phyloP scores from a whole-genome alignment of 2,888 invertebrate species.

The Nymphalis urticae region DNA sequence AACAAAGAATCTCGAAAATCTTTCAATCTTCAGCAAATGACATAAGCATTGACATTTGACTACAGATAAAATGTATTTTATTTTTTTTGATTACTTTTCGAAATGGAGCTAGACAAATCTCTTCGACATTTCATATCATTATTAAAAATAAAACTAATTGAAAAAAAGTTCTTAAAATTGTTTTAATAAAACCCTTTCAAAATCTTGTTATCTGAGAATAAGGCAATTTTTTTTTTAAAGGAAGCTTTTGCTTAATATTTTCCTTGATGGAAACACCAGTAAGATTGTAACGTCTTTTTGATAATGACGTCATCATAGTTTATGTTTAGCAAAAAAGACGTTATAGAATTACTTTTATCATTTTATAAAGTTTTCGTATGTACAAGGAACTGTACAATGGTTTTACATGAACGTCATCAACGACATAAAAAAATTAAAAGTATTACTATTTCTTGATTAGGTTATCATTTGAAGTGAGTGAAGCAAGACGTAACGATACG shows the following conservation, averaged over 20 bases:
- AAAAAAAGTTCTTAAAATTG: no score
- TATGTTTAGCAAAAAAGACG: constrained; percentile 65
- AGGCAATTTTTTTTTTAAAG: no score
- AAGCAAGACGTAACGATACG: constrained; percentile 58
- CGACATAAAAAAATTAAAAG: constrained; percentile 11
- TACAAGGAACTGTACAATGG: constrained; percentile 41
- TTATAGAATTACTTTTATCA: constrained; percentile 67
- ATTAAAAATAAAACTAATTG: no score
- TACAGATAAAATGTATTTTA: no score
- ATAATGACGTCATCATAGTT: constrained; percentile 52
- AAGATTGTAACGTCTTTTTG: constrained; percentile 59
- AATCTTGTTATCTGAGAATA: no score
- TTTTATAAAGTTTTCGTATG: constrained; percentile 19
- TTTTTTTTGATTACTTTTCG: no score
- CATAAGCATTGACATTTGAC: no score
- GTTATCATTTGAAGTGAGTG: constrained; percentile 38
- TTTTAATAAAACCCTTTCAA: no score
- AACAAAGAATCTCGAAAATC: no score
- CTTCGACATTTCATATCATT: no score
- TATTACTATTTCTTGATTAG: constrained; percentile 25
- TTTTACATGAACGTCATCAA: constrained; percentile 36
- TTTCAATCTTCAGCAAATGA: no score
- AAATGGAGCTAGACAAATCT: no score
- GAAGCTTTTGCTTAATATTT: neutral
- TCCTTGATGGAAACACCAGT: constrained; percentile 18